Conservation (phyloP, 2,888 invertebrate species). For the Torymus tubicola region DNA sequence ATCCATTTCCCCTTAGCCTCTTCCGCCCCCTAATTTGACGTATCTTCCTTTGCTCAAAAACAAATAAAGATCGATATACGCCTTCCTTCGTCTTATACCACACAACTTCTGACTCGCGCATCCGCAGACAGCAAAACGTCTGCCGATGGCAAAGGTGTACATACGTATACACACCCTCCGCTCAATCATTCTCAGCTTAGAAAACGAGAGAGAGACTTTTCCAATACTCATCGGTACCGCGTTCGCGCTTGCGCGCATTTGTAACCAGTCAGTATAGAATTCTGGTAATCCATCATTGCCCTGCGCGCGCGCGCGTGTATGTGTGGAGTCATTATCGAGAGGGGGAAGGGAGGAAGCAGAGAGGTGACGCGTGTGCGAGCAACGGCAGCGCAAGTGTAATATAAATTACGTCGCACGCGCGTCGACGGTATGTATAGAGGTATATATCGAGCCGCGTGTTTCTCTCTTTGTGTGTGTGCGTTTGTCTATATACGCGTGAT, state of each 20-base stretch:
- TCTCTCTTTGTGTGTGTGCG: too few species aligned
- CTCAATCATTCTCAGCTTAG: constrained; percentile 72
- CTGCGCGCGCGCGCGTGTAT: not conserved
- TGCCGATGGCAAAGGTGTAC: constrained; percentile 30
- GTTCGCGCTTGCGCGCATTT: constrained; percentile 54
- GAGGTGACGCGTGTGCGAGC: not conserved
- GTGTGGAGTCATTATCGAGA: constrained; percentile 43
- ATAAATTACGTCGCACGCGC: constrained; percentile 29
- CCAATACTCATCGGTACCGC: constrained; percentile 62
- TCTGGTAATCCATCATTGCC: constrained; percentile 61
- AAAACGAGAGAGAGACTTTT: constrained; percentile 63
- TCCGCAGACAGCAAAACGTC: not conserved
- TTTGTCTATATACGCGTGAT: too few species aligned
- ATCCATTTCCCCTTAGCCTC: not conserved
- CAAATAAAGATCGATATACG: constrained; percentile 34
- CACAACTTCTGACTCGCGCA: not conserved
- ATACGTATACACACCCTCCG: constrained; percentile 65
- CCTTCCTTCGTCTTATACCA: not conserved
- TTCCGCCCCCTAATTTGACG: constrained; percentile 10
- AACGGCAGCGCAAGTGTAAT: constrained; percentile 18
- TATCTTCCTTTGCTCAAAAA: not conserved
- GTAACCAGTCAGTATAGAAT: constrained; percentile 57
- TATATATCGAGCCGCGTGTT: too few species aligned
- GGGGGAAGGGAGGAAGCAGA: not conserved
- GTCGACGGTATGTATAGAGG: not conserved